Evolutionary conservation across 2,888 invertebrate genomes (phyloP).

Genomic region (Drosophila buzzatii): DNA sequence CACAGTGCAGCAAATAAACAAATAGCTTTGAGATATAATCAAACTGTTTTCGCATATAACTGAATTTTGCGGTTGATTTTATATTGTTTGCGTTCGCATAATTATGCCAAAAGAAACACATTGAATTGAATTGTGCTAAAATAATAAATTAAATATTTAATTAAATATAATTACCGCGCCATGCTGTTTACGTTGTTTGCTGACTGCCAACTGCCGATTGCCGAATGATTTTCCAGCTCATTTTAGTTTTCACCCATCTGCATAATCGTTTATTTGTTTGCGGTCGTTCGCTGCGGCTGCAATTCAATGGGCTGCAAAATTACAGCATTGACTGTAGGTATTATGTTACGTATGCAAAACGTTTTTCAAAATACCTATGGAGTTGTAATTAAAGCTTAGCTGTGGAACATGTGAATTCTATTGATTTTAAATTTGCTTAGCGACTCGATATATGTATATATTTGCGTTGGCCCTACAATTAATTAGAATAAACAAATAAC

Average conservation of each 20-base stretch:
- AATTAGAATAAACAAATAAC: neutral
- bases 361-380: conserved; percentile 1
- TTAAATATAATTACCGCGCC: conserved; percentile 44
- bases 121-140: conserved; percentile 26
- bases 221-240: conserved; percentile 20
- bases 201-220: neutral
- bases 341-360: conserved; percentile 2
- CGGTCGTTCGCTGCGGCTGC: conserved; percentile 19
- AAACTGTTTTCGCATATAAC: conserved; percentile 31
- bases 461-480: no score
- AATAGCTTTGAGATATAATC: neutral
- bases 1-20: neutral
- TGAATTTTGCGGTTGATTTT: conserved; percentile 55
- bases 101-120: conserved; percentile 44
- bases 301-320: conserved; percentile 56
- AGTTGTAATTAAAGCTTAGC: conserved; percentile 8
- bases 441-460: neutral
- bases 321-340: conserved; percentile 15
- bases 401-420: neutral
- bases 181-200: conserved; percentile 11
- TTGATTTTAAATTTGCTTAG: neutral
- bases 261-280: conserved; percentile 54
- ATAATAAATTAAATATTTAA: conserved; percentile 68
- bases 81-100: conserved; percentile 33
- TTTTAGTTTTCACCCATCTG: conserved; percentile 43